These are phyloP conservation scores for Ennomos erosarius DNA, from an alignment of 2,888 invertebrate genomes.

Conservation along the genomic window DNA sequence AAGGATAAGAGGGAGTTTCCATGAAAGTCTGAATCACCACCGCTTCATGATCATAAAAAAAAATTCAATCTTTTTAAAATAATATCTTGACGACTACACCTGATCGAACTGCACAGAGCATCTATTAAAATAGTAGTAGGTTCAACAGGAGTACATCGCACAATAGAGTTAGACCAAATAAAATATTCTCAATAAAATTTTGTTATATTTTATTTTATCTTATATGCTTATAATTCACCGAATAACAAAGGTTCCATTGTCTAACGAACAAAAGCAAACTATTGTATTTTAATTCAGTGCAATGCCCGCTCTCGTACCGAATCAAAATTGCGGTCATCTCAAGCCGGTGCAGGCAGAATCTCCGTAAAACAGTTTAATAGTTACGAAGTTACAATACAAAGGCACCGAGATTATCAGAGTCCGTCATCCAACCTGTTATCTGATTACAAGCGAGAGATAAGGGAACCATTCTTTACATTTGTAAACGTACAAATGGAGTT, in stretches of 20 bases:
- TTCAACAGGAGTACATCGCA: too few species aligned
- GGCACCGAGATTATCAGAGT: constrained; percentile 17
- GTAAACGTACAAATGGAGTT: constrained; percentile 12
- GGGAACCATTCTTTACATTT: constrained; percentile 20
- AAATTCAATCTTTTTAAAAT: neutral
- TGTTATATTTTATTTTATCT: constrained; percentile 9
- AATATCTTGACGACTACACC: too few species aligned
- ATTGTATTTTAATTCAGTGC: constrained; percentile 8
- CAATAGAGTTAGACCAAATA: too few species aligned
- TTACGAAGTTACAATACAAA: too few species aligned
- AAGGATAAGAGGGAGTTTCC: constrained; percentile 24
- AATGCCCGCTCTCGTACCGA: neutral
- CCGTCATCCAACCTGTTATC: constrained; percentile 23
- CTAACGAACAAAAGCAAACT: constrained; percentile 7
- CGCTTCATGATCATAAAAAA: neutral
- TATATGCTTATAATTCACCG: constrained; percentile 11
- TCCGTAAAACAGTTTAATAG: constrained; percentile 1
- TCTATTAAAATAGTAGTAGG: too few species aligned
- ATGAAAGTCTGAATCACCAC: neutral
- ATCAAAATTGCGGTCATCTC: constrained; percentile 11
- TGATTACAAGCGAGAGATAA: constrained; percentile 24
- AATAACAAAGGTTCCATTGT: constrained; percentile 17
- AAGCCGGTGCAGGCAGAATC: neutral
- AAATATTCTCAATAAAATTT: neutral
- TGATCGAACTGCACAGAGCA: too few species aligned